A percentile compares a stretch with the other conserved stretches of the same genome.
phyloP scores from a whole-genome alignment of 2,797 vertebrate species.

The Cryptoprocta ferox region DNA sequence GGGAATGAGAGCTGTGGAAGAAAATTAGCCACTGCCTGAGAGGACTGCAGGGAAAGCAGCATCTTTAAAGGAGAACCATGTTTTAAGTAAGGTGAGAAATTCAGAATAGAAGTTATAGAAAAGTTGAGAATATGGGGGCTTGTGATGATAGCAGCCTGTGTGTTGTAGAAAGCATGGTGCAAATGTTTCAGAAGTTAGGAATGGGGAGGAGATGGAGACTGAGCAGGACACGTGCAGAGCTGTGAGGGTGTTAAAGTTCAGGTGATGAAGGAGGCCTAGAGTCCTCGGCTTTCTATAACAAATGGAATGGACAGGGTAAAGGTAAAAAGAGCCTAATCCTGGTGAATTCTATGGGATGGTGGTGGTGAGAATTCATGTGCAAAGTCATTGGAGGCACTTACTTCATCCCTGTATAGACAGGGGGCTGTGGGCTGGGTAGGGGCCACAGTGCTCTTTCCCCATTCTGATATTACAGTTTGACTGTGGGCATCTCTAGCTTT shows the following conservation, averaged over 20 bases:
- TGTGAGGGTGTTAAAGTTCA: neutral
- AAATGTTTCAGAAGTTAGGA: neutral
- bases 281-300: neutral
- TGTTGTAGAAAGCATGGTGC: neutral
- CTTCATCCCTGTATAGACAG: neutral
- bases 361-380: neutral
- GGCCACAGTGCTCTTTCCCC: neutral
- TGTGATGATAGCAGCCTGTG: neutral
- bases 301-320: neutral
- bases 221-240: neutral
- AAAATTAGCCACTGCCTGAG: neutral
- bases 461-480: neutral
- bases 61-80: neutral
- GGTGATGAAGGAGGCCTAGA: neutral
- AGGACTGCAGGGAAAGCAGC: neutral
- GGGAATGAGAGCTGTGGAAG: neutral
- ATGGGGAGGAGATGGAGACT: neutral
- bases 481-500: neutral
- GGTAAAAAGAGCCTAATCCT: neutral
- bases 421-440: neutral
- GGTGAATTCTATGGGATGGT: neutral
- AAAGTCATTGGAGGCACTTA: neutral
- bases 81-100: neutral
- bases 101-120: neutral
- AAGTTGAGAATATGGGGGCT: neutral